Percentiles rank a stretch among this genome's conserved stretches.
Evolutionary conservation across 2,888 invertebrate genomes (phyloP).

Genomic region (Agrypnus murinus): DNA sequence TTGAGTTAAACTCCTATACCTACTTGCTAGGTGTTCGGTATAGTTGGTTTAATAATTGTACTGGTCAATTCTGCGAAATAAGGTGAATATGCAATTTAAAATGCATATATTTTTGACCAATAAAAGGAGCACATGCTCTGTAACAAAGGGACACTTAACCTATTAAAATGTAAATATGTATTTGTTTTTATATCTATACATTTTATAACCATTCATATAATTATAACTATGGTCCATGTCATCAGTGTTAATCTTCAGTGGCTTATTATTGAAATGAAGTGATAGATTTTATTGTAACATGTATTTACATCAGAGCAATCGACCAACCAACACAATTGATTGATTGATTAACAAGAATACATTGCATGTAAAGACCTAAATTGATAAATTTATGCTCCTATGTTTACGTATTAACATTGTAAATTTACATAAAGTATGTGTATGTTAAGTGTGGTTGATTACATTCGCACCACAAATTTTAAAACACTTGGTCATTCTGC

Average conservation of each 20-base stretch:
- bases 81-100: slow-evolving; percentile 28
- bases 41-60: not conserved
- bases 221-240: slow-evolving; percentile 51
- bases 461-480: slow-evolving; percentile 56
- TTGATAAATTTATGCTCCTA: slow-evolving; percentile 54
- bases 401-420: slow-evolving; percentile 64
- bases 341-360: slow-evolving; percentile 62
- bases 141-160: slow-evolving; percentile 53
- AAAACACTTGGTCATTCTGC: slow-evolving; percentile 60
- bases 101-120: slow-evolving; percentile 47
- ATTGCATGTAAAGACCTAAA: slow-evolving; percentile 58
- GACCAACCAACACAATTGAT: slow-evolving; percentile 57
- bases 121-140: slow-evolving; percentile 48
- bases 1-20: too few relatives aligned
- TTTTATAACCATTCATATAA: slow-evolving; percentile 47
- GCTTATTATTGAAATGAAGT: slow-evolving; percentile 52
- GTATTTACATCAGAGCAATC: slow-evolving; percentile 64
- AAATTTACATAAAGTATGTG: slow-evolving; percentile 61
- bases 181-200: slow-evolving; percentile 48
- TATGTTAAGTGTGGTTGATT: slow-evolving; percentile 57
- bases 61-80: slow-evolving; percentile 30
- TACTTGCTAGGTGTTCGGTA: too few relatives aligned
- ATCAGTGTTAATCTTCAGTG: slow-evolving; percentile 45
- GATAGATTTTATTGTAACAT: slow-evolving; percentile 63
- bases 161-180: slow-evolving; percentile 53